Evolutionary conservation across 2,888 invertebrate genomes (phyloP).

Genomic region (Apantesis nais): DNA sequence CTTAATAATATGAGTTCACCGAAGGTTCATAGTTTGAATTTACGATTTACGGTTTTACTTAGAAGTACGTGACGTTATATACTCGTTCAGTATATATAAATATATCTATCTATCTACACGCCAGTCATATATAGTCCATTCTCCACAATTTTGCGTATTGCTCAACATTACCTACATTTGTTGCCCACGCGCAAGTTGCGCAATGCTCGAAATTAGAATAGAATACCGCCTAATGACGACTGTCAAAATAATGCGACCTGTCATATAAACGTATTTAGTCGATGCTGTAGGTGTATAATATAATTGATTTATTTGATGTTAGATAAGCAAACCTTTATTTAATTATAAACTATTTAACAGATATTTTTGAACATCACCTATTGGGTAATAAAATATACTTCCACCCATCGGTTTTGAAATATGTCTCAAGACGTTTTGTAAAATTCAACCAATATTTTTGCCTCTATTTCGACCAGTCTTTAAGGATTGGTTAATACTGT

Average conservation of each 20-base stretch:
- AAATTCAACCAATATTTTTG: no score
- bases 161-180: slow-evolving; percentile 57
- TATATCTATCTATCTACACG: no score
- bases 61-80: not conserved
- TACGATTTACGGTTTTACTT: not conserved
- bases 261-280: slow-evolving; percentile 37
- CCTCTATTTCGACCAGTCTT: no score
- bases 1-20: no score
- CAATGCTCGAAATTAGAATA: slow-evolving; percentile 71
- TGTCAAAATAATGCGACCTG: slow-evolving; percentile 56
- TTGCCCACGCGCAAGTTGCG: slow-evolving; percentile 59
- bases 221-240: slow-evolving; percentile 60
- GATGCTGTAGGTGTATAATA: slow-evolving; percentile 35
- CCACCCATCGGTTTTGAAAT: no score
- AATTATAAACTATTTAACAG: not conserved
- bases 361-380: no score
- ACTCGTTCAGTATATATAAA: not conserved
- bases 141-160: slow-evolving; percentile 60
- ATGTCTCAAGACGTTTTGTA: no score
- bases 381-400: no score
- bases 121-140: not conserved
- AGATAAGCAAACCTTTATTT: not conserved
- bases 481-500: no score
- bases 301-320: slow-evolving; percentile 29
- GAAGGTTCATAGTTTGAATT: no score